phyloP scores from a whole-genome alignment of 2,797 vertebrate species.

The Oryzias sinensis region DNA sequence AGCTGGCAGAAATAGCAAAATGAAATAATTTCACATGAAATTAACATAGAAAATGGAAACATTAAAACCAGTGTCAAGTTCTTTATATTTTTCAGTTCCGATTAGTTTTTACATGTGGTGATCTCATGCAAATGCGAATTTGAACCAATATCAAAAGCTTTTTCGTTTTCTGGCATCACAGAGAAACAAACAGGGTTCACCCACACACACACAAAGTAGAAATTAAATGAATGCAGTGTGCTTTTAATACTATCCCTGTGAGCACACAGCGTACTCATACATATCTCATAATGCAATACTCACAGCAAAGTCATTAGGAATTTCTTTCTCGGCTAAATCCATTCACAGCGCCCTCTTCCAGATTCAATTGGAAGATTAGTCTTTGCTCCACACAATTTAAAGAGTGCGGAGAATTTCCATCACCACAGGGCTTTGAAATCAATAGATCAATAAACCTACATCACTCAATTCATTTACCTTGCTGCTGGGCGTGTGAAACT shows the following conservation, averaged over 20 bases:
- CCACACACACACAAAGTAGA: not conserved
- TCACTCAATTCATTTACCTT: conserved; percentile 47
- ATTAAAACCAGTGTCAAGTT: no score
- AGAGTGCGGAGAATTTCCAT: conserved; percentile 58
- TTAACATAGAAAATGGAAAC: no score
- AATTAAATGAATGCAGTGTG: conserved; percentile 39
- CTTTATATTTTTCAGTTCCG: no score
- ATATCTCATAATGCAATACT: conserved; percentile 42
- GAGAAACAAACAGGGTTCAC: conserved; percentile 31
- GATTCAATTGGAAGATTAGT: conserved; percentile 70
- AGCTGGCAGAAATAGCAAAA: no score
- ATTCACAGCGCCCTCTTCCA: conserved; percentile 52
- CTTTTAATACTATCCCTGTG: conserved; percentile 38
- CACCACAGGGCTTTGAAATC: conserved; percentile 54
- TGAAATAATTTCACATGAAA: no score
- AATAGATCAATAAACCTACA: conserved; percentile 63
- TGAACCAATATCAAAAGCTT: conserved; percentile 1
- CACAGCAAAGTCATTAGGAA: conserved; percentile 50
- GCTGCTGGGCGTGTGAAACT: conserved; percentile 8
- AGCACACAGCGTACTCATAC: conserved; percentile 20
- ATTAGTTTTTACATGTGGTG: no score
- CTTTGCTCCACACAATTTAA: conserved; percentile 64
- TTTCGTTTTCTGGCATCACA: conserved; percentile 18
- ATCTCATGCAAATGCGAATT: no score
- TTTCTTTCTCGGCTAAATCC: conserved; percentile 50